phyloP scores from a whole-genome alignment of 1,140 invertebrate genomes.

The Penaeus japonicus region DNA sequence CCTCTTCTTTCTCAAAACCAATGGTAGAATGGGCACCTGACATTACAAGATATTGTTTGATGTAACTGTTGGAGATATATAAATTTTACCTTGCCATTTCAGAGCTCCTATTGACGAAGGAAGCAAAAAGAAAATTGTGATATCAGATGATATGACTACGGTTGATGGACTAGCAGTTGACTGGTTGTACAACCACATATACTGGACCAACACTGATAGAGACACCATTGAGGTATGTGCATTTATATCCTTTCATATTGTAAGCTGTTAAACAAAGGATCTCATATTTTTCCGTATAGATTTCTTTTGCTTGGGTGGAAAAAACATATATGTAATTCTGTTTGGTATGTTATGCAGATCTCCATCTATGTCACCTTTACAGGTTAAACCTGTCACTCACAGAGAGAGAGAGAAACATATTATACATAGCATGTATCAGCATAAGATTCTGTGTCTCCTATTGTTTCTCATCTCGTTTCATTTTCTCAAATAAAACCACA shows the following conservation, averaged over 20 bases:
- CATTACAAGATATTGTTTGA: slow-evolving; percentile 1
- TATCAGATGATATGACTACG: slow-evolving; percentile 82
- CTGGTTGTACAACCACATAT: slow-evolving; percentile 96
- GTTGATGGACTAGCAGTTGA: slow-evolving; percentile 95
- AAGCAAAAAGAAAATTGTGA: slow-evolving; percentile 80
- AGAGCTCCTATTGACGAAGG: slow-evolving; percentile 91
- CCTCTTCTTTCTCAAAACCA: too few relatives aligned
- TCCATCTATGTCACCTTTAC: too few relatives aligned
- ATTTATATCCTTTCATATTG: not conserved
- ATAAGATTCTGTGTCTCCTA: not conserved
- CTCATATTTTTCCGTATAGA: slow-evolving; percentile 17
- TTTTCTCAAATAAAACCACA: too few relatives aligned
- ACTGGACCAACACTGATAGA: slow-evolving; percentile 75
- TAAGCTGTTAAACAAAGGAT: not conserved
- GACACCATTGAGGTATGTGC: slow-evolving; percentile 64
- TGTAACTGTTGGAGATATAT: not conserved
- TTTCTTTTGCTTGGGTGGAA: too few relatives aligned
- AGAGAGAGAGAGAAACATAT: too few relatives aligned
- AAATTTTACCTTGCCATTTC: not conserved
- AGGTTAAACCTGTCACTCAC: too few relatives aligned
- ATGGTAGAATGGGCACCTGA: slow-evolving; percentile 44
- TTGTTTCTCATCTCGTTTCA: too few relatives aligned
- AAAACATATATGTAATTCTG: too few relatives aligned
- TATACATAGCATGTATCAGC: not conserved
- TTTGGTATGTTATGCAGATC: too few relatives aligned